Base-by-base conservation (phyloP, 2,888 invertebrate species). In the Druceiella hillmani region DNA sequence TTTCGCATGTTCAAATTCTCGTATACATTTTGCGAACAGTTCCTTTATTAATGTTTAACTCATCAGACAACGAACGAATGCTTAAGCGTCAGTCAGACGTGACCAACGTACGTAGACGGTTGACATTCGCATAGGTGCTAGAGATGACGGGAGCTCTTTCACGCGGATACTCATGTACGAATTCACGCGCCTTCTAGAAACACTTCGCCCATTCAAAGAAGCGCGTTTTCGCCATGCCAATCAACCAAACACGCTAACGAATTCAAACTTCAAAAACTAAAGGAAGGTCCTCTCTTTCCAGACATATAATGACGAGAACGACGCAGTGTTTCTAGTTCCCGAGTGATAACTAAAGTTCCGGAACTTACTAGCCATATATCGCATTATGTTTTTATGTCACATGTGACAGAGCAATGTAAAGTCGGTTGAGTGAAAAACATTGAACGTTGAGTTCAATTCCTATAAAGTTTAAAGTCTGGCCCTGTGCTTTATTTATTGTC, bases 121-220 rank as follows among this genome's bases (percentile, higher is more conserved):
- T n/a, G 22, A 20, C n/a, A 20, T 20, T 20, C 22, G 22, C 22
- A n/a, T n/a, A 6, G 22, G 22, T 20, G n/a, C 22, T 6, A 20
- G 22, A 20, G 22, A n/a, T 20, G 22, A 20, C 22, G n/a, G 22
- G n/a, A 20, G 22, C 22, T 20, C 22, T n/a, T 20, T 20, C 22
- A 20, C 22, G 22, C 22, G n/a, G 22, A 20, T 20, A 7, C 6
- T 20, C 22, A 20, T 20, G 6, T 20, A 20, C 22, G n/a, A n/a
- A 20, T 20, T 20, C 22, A 20, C 6, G 6, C 22, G 6, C 22
- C 22, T 20, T n/a, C 22, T 20, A 7, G 22, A 20, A 20, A 6
- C 22, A n/a, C 22, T 20, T 20, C n/a, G 22, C 22, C 6, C 22
- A 20, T 20, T 20, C 22, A 20, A 20, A 20, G 6, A 20, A 7